Evolutionary conservation across 2,113 vertebrate species (phyloP).

Genomic region (Zonotrichia leucophrys): DNA sequence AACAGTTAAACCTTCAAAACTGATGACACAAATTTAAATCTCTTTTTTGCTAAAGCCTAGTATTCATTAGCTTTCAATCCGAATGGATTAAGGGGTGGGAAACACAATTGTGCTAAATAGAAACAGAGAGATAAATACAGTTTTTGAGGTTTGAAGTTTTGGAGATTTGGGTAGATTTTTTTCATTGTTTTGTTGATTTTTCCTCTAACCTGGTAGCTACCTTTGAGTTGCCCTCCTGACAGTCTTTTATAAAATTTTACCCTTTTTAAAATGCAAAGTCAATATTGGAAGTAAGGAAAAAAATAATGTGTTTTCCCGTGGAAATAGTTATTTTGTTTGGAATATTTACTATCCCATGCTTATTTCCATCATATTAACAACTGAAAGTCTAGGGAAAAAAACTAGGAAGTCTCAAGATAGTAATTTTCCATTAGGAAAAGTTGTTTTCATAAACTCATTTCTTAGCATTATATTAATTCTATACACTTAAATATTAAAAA

Average conservation of each 20-base stretch:
- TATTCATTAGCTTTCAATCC: background rate
- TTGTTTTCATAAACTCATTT: background rate
- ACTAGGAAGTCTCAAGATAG: background rate
- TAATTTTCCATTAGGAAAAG: background rate
- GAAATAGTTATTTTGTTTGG: background rate
- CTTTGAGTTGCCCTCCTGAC: background rate
- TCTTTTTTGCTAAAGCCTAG: background rate
- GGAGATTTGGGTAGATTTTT: background rate
- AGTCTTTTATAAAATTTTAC: background rate
- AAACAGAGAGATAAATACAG: background rate
- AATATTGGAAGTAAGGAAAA: background rate
- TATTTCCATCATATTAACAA: background rate
- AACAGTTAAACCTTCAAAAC: background rate
- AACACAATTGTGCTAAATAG: background rate
- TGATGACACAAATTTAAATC: background rate
- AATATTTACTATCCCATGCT: background rate
- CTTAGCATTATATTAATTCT: background rate
- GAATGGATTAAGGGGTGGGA: background rate
- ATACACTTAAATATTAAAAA: background rate
- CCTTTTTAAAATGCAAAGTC: background rate
- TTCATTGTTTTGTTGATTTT: background rate
- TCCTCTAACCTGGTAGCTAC: background rate
- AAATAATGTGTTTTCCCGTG: background rate
- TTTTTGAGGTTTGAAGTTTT: background rate
- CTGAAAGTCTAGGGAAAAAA: background rate